Conservation (phyloP, 2,888 invertebrate species). For the Lampropteryx suffumata region DNA sequence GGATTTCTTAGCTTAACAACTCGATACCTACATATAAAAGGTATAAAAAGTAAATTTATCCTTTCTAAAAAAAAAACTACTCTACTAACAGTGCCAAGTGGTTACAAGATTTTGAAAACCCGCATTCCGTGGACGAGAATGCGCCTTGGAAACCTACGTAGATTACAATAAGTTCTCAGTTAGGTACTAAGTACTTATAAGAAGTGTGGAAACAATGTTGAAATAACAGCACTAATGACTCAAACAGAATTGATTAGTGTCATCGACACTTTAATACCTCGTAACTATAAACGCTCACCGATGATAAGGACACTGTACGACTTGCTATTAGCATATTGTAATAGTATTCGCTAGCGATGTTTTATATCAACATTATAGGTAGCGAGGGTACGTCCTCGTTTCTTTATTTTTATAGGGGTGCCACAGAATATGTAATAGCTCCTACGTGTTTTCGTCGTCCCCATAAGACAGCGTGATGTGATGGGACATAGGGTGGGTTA, state of each 20-base stretch:
- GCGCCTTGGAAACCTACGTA: not conserved
- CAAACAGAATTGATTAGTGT: constrained; percentile 16
- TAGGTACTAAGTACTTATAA: too few species aligned
- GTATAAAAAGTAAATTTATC: too few species aligned
- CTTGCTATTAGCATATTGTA: constrained; percentile 25
- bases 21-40: too few species aligned
- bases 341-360: constrained; percentile 11
- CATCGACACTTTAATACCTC: constrained; percentile 18
- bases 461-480: constrained; percentile 5
- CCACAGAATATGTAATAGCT: constrained; percentile 6
- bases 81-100: too few species aligned
- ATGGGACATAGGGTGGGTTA: constrained; percentile 9
- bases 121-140: not conserved
- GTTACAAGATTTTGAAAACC: too few species aligned
- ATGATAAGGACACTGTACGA: constrained; percentile 25
- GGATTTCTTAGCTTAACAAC: too few species aligned
- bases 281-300: constrained; percentile 14
- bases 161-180: too few species aligned
- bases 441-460: constrained; percentile 8
- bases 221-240: constrained; percentile 1
- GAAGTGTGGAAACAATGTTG: not conserved
- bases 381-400: constrained; percentile 8
- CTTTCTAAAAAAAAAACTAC: too few species aligned
- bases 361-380: constrained; percentile 10
- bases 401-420: constrained; percentile 13